Evolutionary conservation across 1,140 invertebrate genomes (phyloP).

Genomic region (Hylaeus volcanicus): DNA sequence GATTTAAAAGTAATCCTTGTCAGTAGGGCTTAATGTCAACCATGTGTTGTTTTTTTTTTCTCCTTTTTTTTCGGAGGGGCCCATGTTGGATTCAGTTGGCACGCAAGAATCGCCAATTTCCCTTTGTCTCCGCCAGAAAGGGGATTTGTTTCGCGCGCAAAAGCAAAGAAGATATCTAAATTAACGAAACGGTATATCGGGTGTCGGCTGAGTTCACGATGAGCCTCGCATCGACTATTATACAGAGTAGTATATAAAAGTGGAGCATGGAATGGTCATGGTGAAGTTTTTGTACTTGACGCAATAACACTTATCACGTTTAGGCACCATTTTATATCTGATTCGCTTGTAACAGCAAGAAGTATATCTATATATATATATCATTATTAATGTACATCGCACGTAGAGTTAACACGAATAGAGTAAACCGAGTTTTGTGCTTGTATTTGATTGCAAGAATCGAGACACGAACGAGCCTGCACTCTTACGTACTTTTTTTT

Average conservation of each 20-base stretch:
- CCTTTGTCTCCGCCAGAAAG: neutral
- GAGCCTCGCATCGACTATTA: slow-evolving; percentile 35
- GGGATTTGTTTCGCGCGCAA: neutral
- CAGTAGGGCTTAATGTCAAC: slow-evolving; percentile 37
- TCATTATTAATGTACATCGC: slow-evolving; percentile 41
- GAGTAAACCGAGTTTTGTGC: slow-evolving; percentile 45
- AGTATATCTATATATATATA: neutral
- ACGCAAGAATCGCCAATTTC: neutral
- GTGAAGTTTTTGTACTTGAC: slow-evolving; percentile 29
- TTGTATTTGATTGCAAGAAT: slow-evolving; percentile 52
- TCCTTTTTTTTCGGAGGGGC: neutral
- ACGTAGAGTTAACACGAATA: slow-evolving; percentile 53
- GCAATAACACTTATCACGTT: slow-evolving; percentile 26
- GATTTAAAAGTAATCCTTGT: slow-evolving; percentile 34
- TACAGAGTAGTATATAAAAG: slow-evolving; percentile 38
- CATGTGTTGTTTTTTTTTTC: slow-evolving; percentile 7
- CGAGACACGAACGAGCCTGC: slow-evolving; percentile 65
- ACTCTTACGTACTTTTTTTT: slow-evolving; percentile 51
- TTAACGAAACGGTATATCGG: neutral
- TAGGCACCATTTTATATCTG: slow-evolving; percentile 28
- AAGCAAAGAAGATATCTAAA: neutral
- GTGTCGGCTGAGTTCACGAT: slow-evolving; percentile 51
- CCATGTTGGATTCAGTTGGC: slow-evolving; percentile 46
- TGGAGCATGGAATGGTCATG: slow-evolving; percentile 60
- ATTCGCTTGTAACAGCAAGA: slow-evolving; percentile 38